Conservation (phyloP, 2,888 invertebrate genomes). For the Microplitis manilae region DNA sequence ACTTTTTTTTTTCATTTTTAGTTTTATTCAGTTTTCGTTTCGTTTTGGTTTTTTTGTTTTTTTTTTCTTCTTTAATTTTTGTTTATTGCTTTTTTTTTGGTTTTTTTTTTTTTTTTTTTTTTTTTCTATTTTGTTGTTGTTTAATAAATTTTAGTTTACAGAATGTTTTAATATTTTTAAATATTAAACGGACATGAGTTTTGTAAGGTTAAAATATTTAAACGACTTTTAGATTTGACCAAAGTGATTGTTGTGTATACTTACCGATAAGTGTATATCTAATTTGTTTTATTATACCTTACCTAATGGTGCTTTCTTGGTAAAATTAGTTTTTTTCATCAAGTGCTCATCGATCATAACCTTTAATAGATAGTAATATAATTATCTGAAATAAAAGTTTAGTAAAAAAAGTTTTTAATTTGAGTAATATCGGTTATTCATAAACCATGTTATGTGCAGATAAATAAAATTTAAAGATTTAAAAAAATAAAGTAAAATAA, state of each 20-base stretch:
- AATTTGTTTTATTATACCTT: background rate
- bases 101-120: background rate
- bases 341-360: background rate
- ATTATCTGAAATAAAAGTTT: background rate
- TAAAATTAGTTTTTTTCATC: background rate
- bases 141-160: too few species aligned
- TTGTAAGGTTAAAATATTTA: background rate
- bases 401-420: background rate
- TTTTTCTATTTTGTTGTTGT: background rate
- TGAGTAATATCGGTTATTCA: background rate
- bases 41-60: background rate
- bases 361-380: background rate
- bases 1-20: constrained; percentile 4
- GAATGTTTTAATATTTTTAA: too few species aligned
- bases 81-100: background rate
- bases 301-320: background rate
- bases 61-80: background rate
- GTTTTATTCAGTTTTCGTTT: background rate
- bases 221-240: background rate
- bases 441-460: background rate
- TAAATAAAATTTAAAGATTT: background rate
- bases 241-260: constrained; percentile 6
- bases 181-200: too few species aligned
- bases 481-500: background rate
- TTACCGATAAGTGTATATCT: constrained; percentile 4